Percentiles rank a stretch among this genome's conserved stretches.
Conservation (phyloP, 2,113 vertebrate genomes). For the Leuciscus idus region DNA sequence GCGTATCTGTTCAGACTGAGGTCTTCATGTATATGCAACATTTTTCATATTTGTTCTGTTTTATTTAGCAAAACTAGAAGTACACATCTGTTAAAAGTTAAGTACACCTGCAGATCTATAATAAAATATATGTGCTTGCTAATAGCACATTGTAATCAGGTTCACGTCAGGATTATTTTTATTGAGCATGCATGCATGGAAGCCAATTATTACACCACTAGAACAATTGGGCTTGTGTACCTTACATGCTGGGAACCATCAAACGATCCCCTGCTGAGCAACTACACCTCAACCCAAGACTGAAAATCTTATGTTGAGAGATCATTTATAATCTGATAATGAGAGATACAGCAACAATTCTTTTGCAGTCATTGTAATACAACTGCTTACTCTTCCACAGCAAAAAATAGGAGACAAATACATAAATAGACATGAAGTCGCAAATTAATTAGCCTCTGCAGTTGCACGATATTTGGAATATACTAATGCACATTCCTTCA, state of each 20-base stretch:
- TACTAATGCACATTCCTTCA: neutral
- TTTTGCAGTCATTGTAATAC: neutral
- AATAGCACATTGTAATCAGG: neutral
- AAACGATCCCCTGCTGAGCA: neutral
- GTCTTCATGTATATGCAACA: neutral
- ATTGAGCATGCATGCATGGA: neutral
- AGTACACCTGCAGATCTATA: neutral
- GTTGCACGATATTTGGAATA: neutral
- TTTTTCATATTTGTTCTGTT: neutral
- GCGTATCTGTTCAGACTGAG: neutral
- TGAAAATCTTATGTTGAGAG: neutral
- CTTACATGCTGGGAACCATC: slow-evolving; percentile 1
- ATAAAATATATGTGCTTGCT: neutral
- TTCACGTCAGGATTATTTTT: slow-evolving; percentile 18
- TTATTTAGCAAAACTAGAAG: neutral
- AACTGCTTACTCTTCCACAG: neutral
- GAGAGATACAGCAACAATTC: neutral
- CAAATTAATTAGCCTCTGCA: neutral
- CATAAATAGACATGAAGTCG: neutral
- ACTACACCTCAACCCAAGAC: neutral
- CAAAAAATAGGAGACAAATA: neutral
- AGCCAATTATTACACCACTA: neutral
- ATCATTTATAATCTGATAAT: neutral
- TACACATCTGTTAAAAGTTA: slow-evolving; percentile 8
- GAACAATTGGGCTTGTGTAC: neutral